Evolutionary conservation across 2,797 vertebrate species (phyloP).

Genomic region (Amphiprion clarkii): DNA sequence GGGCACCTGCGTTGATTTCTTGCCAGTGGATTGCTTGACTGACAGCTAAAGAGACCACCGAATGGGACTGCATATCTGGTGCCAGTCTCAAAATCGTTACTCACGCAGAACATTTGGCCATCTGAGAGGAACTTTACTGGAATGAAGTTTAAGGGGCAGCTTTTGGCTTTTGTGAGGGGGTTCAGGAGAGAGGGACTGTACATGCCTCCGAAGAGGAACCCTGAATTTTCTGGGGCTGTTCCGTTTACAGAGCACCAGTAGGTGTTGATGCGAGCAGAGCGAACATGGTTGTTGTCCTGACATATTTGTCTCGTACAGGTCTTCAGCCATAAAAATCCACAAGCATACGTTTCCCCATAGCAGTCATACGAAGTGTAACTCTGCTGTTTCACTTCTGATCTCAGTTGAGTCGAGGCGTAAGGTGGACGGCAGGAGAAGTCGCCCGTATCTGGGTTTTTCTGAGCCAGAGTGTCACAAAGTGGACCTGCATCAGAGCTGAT

Average conservation of each 20-base stretch:
- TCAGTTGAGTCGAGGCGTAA: conserved; percentile 81
- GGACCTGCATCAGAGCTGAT: conserved; percentile 58
- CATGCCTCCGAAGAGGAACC: conserved; percentile 92
- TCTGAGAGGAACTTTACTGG: conserved; percentile 85
- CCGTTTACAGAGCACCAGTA: conserved; percentile 86
- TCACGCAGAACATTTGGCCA: conserved; percentile 87
- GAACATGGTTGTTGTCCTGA: conserved; percentile 84
- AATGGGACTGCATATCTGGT: conserved; percentile 85
- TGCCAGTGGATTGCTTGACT: conserved; percentile 86
- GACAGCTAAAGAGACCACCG: conserved; percentile 93
- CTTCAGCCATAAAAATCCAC: conserved; percentile 42
- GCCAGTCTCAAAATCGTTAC: conserved; percentile 87
- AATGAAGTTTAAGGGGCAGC: conserved; percentile 85
- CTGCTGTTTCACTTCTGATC: conserved; percentile 84
- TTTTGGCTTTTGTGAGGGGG: conserved; percentile 82
- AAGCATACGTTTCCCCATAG: conserved; percentile 15
- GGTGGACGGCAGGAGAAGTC: conserved; percentile 82
- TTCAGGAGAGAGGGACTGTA: conserved; percentile 82
- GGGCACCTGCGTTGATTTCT: conserved; percentile 82
- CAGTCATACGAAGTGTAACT: conserved; percentile 87
- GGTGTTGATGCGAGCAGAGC: conserved; percentile 82
- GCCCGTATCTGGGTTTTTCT: conserved; percentile 89
- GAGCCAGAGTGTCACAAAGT: conserved; percentile 83
- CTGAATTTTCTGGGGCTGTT: conserved; percentile 67
- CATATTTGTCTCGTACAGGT: conserved; percentile 80